phyloP scores from a whole-genome alignment of 2,888 invertebrate species.

The Drosophila pegasa region DNA sequence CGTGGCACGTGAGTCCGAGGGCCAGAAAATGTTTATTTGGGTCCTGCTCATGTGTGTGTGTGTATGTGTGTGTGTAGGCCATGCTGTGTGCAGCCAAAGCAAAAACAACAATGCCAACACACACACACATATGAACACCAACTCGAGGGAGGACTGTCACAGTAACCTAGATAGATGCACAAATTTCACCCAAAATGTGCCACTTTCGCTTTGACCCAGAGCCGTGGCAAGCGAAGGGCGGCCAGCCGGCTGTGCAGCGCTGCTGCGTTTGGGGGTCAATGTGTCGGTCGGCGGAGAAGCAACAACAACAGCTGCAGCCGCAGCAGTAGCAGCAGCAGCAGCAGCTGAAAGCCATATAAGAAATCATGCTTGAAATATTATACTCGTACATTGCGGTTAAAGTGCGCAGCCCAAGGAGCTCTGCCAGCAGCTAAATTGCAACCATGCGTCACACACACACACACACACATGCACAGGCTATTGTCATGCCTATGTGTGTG shows the following conservation, averaged over 20 bases:
- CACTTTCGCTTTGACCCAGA: constrained; percentile 80
- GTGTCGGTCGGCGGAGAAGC: constrained; percentile 43
- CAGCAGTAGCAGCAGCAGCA: constrained; percentile 13
- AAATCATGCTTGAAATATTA: constrained; percentile 81
- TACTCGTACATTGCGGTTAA: constrained; percentile 76
- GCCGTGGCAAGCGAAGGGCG: constrained; percentile 68
- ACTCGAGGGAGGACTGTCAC: constrained; percentile 73
- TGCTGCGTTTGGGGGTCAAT: constrained; percentile 73
- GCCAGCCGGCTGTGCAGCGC: constrained; percentile 45
- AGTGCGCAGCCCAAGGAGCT: constrained; percentile 65
- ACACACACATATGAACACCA: constrained; percentile 35
- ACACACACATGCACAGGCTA: constrained; percentile 46
- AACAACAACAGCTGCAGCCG: constrained; percentile 4
- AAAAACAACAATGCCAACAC: constrained; percentile 41
- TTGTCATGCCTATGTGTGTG: constrained; percentile 31
- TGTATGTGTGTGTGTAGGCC: constrained; percentile 62
- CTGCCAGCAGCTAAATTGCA: constrained; percentile 68
- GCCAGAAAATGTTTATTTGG: constrained; percentile 78
- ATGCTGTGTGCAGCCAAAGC: constrained; percentile 59
- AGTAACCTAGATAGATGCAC: constrained; percentile 78
- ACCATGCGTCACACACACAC: constrained; percentile 69
- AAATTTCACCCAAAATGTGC: constrained; percentile 79
- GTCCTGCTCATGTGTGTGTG: constrained; percentile 51
- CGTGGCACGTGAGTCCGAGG: constrained; percentile 77
- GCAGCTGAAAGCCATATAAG: constrained; percentile 65